These are phyloP conservation scores for Drosophila anomalata DNA, from an alignment of 2,888 invertebrate species.

Conservation along the genomic window DNA sequence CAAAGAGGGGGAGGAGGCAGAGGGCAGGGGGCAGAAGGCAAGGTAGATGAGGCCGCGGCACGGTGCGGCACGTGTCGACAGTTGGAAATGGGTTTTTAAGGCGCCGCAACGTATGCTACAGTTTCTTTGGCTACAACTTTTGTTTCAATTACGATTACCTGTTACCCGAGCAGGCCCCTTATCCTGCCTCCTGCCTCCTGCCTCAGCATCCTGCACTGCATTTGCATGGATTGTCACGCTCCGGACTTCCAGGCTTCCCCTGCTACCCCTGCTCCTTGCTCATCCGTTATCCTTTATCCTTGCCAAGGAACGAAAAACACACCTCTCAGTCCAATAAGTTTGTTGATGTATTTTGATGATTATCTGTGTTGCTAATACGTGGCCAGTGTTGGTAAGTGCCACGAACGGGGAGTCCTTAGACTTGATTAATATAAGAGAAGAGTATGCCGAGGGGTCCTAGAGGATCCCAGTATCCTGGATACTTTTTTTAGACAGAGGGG, in stretches of 20 bases:
- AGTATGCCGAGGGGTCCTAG: neutral
- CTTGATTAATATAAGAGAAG: conserved; percentile 38
- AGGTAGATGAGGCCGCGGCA: conserved; percentile 34
- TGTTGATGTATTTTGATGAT: conserved; percentile 63
- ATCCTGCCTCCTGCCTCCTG: neutral
- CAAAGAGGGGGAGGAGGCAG: neutral
- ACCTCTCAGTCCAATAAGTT: conserved; percentile 46
- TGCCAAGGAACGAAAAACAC: conserved; percentile 5
- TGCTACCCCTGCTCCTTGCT: conserved; percentile 6
- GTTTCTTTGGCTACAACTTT: conserved; percentile 72
- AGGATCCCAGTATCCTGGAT: neutral
- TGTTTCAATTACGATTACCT: conserved; percentile 76
- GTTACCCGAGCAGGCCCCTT: conserved; percentile 47
- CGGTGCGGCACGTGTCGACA: conserved; percentile 76
- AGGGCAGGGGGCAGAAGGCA: neutral
- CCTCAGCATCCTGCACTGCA: conserved; percentile 13
- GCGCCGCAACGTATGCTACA: conserved; percentile 75
- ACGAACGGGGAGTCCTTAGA: conserved; percentile 16
- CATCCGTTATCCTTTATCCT: neutral
- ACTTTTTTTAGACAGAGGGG: neutral
- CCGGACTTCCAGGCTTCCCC: conserved; percentile 8
- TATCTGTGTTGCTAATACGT: conserved; percentile 61
- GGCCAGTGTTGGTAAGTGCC: conserved; percentile 55
- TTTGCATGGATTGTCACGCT: conserved; percentile 45
- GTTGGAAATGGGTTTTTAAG: conserved; percentile 78